phyloP scores from a whole-genome alignment of 2,888 invertebrate species.

The Eristalinus sepulchralis region DNA sequence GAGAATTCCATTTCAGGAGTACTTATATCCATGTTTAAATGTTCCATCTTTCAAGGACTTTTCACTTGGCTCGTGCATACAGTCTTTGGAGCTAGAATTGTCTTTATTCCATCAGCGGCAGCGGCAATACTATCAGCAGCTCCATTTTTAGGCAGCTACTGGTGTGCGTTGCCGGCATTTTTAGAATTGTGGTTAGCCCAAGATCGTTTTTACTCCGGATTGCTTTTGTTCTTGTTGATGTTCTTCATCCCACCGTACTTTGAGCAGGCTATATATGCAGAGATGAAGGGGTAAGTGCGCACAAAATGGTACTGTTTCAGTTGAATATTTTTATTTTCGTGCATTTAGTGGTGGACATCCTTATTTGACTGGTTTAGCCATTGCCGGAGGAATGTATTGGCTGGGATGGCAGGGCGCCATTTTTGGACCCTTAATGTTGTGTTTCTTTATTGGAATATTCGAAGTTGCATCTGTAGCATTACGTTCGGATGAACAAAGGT shows the following conservation, averaged over 20 bases:
- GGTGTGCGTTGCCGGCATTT: conserved; percentile 96
- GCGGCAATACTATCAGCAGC: conserved; percentile 97
- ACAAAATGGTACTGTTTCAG: neutral
- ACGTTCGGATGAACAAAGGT: conserved; percentile 80
- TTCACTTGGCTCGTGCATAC: conserved; percentile 99
- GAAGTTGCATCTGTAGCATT: conserved; percentile 89
- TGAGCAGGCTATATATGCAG: conserved; percentile 97
- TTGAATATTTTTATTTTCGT: neutral
- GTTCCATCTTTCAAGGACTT: conserved; percentile 97
- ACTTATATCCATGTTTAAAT: conserved; percentile 97
- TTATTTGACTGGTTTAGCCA: conserved; percentile 97
- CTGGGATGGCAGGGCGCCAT: conserved; percentile 98
- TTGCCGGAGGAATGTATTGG: conserved; percentile 99
- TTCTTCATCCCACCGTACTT: conserved; percentile 94
- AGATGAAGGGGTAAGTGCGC: conserved; percentile 92
- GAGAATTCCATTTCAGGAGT: conserved; percentile 96
- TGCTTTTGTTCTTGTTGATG: conserved; percentile 90
- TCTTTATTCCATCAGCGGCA: conserved; percentile 93
- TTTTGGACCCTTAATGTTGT: conserved; percentile 96
- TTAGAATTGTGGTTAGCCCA: conserved; percentile 97
- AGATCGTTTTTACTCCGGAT: conserved; percentile 90
- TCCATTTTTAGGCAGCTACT: conserved; percentile 97
- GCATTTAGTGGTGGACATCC: conserved; percentile 93
- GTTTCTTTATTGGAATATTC: conserved; percentile 95
- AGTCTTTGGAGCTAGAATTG: conserved; percentile 95